Evolutionary conservation across 2,113 vertebrate species (phyloP), one percentile per base, ranked within the genome.

Genomic region (Burhinus oedicnemus): DNA sequence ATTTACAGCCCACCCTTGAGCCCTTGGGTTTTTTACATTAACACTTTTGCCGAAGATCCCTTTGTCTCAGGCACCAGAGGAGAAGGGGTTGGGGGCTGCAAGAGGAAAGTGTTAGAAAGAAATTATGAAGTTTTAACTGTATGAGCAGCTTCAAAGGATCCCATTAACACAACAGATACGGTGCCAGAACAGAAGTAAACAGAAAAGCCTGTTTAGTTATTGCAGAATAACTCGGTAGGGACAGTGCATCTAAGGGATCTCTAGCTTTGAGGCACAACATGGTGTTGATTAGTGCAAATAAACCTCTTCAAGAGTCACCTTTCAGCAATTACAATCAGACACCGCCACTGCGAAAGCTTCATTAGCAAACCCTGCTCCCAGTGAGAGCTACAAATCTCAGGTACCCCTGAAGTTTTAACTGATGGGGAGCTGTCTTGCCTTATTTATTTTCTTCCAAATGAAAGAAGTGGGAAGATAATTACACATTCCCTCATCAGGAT

Each of bases 221-320:
- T 87, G 86, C 79, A 92, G 84, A 95, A 49, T 76, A 91, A 93
- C 95, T 94, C 87, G 12, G 96, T 93, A 60, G 97, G 97, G 85
- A 96, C 77, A 83, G 95, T 65, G 81, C 93, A 92, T 94, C 92
- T 93, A 65, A 97, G 93, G 90, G 87, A 93, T 93, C 92, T 95
- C 93, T 68, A 78, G 82, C 97, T 98, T 98, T 98, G 97, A 98
- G 96, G 97, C 97, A 96, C 97, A 96, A 97, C 92, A 55, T 97
- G 98, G 95, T 97, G 98, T 97, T 98, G 98, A 98, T 98, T 98
- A 97, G 97, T 96, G 94, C 92, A 97, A 96, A 97, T 92, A 97
- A 95, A 97, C 69, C 93, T 96, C 96, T 97, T 95, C 97, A 96
- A 85, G 93, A 93, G 87, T 83, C 95, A 94, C 85, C 95, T 97